Conservation (phyloP, 2,113 vertebrate species). For the Anas platyrhynchos region DNA sequence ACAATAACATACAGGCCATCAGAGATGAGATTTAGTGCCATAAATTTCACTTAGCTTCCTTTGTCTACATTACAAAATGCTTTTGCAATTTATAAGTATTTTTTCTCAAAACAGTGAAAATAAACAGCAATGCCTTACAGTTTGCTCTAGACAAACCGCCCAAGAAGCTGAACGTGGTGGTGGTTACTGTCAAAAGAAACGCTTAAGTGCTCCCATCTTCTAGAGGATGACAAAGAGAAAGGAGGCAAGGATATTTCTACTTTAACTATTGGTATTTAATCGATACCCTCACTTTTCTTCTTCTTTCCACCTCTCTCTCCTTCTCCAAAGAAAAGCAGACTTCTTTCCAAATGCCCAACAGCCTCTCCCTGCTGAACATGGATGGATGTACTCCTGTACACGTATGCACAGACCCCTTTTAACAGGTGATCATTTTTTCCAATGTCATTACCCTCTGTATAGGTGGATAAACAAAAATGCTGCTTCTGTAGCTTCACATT, state of each 20-base stretch:
- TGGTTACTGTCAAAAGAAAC: neutral
- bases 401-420: accelerated
- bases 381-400: no score
- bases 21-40: neutral
- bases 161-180: neutral
- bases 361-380: neutral
- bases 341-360: neutral
- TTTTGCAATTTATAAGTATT: neutral
- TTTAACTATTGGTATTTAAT: neutral
- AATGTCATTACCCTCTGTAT: neutral
- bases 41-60: neutral
- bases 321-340: neutral
- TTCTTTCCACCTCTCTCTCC: neutral
- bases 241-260: neutral
- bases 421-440: neutral
- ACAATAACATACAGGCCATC: neutral
- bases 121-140: neutral
- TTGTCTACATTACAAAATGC: neutral
- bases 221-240: neutral
- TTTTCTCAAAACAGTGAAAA: neutral
- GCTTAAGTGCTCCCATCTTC: neutral
- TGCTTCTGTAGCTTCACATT: neutral
- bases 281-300: accelerated
- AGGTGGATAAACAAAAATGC: neutral
- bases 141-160: neutral